Conservation (phyloP, 2,888 invertebrate genomes). For the Oegoconia quadripuncta region DNA sequence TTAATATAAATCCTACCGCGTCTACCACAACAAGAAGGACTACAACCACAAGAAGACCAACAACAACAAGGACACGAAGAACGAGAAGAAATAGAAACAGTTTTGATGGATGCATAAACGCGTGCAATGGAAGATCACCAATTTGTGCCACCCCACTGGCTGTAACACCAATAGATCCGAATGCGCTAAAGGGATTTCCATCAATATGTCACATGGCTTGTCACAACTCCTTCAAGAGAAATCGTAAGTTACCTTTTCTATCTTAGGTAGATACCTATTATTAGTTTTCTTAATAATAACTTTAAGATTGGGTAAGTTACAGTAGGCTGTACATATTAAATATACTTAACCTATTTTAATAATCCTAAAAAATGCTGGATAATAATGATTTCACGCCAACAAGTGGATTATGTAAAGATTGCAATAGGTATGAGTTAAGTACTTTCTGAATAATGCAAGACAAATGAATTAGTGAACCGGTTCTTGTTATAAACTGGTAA, state of each 20-base stretch:
- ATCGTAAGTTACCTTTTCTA: slow-evolving; percentile 44
- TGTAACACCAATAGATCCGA: slow-evolving; percentile 44
- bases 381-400: no score
- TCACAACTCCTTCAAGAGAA: slow-evolving; percentile 62
- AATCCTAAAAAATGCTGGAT: neutral
- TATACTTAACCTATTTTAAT: no score
- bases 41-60: slow-evolving; percentile 32
- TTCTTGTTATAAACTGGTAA: slow-evolving; percentile 3
- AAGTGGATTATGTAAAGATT: no score
- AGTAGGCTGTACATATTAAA: no score
- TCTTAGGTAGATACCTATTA: no score
- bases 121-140: slow-evolving; percentile 53
- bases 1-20: slow-evolving; percentile 43
- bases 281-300: no score
- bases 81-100: slow-evolving; percentile 49
- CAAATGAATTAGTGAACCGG: slow-evolving; percentile 6
- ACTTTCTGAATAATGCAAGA: slow-evolving; percentile 1
- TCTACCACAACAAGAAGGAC: slow-evolving; percentile 17
- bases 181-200: slow-evolving; percentile 63
- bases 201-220: slow-evolving; percentile 71
- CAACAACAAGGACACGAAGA: slow-evolving; percentile 31
- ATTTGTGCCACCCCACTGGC: slow-evolving; percentile 60
- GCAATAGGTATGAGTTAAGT: no score
- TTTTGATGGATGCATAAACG: slow-evolving; percentile 53
- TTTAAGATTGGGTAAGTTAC: no score